These are phyloP conservation scores for Lepilemur ruficaudatus DNA, from an alignment of 2,797 vertebrate genomes.

Conservation along the genomic window DNA sequence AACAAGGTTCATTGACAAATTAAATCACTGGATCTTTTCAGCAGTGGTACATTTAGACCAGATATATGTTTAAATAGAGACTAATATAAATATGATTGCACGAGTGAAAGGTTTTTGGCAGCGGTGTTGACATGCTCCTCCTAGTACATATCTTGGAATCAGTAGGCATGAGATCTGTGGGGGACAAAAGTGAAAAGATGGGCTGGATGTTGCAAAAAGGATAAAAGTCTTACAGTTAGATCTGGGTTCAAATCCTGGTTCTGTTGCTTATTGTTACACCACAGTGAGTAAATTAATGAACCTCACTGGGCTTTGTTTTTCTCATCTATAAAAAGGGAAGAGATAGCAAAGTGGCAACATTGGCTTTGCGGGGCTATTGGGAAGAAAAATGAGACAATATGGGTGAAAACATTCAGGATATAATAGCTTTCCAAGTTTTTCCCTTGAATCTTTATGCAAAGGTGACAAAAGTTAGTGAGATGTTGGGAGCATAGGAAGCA, in stretches of 20 bases:
- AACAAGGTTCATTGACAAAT: neutral
- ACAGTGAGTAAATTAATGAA: neutral
- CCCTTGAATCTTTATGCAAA: neutral
- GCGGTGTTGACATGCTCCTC: neutral
- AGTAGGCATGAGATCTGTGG: neutral
- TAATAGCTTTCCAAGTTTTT: neutral
- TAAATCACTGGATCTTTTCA: conserved; percentile 1
- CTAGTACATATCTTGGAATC: neutral
- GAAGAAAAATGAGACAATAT: neutral
- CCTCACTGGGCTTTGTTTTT: neutral
- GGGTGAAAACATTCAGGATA: neutral
- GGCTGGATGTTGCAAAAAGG: neutral
- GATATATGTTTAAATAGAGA: neutral
- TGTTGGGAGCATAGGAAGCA: neutral
- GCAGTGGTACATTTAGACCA: neutral
- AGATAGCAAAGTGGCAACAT: neutral
- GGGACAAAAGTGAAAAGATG: neutral
- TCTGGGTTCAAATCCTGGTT: neutral
- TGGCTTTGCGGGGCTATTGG: neutral
- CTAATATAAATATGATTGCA: neutral
- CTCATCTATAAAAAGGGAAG: neutral
- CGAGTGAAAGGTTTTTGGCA: neutral
- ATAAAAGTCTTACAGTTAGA: neutral
- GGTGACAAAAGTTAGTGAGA: neutral
- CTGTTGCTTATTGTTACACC: neutral